These are phyloP conservation scores for Phylloscopus whistleri DNA, from an alignment of 2,113 vertebrate genomes.

Conservation along the genomic window DNA sequence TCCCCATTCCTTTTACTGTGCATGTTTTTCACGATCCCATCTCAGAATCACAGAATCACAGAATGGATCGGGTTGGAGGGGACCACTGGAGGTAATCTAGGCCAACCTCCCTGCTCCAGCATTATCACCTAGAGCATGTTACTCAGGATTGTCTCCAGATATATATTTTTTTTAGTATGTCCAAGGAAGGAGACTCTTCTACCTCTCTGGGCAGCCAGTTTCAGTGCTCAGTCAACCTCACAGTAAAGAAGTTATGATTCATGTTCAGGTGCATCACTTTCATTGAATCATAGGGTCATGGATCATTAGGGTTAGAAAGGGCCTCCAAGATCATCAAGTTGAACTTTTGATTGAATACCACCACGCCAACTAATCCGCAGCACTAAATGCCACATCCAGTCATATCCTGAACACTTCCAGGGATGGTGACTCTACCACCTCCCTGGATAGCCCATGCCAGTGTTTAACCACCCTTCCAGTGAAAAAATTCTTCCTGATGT, in stretches of 20 bases:
- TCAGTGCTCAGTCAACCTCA: neutral
- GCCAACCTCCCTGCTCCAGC: neutral
- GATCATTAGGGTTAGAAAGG: neutral
- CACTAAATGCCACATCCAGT: neutral
- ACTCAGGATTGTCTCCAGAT: neutral
- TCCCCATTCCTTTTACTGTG: neutral
- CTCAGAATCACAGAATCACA: neutral
- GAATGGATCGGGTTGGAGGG: neutral
- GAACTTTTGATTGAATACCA: neutral
- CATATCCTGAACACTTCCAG: neutral
- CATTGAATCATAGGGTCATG: neutral
- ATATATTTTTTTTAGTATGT: neutral
- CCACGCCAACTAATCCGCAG: neutral
- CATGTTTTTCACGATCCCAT: neutral
- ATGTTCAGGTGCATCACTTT: neutral
- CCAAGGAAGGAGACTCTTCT: neutral
- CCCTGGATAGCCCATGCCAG: neutral
- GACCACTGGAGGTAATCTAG: neutral
- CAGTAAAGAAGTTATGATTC: neutral
- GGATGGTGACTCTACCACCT: neutral
- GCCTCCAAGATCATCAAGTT: neutral
- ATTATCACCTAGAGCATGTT: neutral
- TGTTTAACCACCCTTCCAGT: neutral
- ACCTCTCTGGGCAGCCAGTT: neutral
- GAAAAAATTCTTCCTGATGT: neutral